phyloP scores from a whole-genome alignment of 2,888 invertebrate species.

The Acanthosepion lycidas region DNA sequence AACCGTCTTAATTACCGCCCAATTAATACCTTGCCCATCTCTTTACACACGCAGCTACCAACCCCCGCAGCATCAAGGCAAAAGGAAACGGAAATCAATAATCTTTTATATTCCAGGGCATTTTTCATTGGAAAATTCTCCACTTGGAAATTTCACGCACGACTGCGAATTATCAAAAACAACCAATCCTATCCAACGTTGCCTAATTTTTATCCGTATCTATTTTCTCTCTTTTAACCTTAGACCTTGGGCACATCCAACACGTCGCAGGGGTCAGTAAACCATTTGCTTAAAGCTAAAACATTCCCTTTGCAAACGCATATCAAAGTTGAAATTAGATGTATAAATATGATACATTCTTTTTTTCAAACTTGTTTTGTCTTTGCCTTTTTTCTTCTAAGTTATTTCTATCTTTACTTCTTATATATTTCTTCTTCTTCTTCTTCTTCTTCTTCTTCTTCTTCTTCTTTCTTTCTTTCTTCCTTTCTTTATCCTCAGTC shows the following conservation, averaged over 20 bases:
- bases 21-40: not conserved
- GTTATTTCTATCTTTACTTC: too few species aligned
- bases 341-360: not conserved
- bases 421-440: too few species aligned
- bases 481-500: not conserved
- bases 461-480: too few species aligned
- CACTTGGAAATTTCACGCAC: not conserved
- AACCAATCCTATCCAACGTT: not conserved
- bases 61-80: not conserved
- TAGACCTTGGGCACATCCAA: not conserved
- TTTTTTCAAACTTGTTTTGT: not conserved
- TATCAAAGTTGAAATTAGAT: not conserved
- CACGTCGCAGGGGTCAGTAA: not conserved
- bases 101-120: not conserved
- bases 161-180: not conserved
- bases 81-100: not conserved
- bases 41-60: not conserved
- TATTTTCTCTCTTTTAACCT: not conserved
- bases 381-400: not conserved
- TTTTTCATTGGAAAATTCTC: not conserved
- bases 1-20: not conserved
- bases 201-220: not conserved
- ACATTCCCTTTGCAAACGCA: not conserved
- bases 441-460: too few species aligned
- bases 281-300: not conserved